phyloP scores from a whole-genome alignment of 2,113 vertebrate species.

The Progne subis region DNA sequence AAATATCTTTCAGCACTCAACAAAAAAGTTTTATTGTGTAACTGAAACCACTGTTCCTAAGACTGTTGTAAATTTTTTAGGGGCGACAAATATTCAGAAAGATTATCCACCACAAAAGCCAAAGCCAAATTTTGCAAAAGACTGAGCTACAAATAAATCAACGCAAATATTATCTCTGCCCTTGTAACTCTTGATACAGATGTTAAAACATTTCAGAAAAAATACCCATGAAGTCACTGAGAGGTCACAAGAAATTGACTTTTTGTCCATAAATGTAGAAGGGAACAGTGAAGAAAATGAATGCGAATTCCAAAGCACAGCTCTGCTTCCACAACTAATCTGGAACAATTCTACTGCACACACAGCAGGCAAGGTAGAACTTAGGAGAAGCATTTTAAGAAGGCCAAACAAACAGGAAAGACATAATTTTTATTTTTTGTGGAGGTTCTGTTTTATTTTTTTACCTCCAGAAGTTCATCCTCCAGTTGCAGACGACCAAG shows the following conservation, averaged over 20 bases:
- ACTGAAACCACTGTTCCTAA: neutral
- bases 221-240: neutral
- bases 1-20: neutral
- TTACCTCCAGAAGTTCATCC: constrained; percentile 95
- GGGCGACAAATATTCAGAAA: constrained; percentile 22
- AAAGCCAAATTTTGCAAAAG: neutral
- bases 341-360: neutral
- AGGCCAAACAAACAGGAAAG: neutral
- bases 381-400: neutral
- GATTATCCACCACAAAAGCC: neutral
- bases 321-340: neutral
- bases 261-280: neutral
- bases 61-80: neutral
- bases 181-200: neutral
- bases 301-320: neutral
- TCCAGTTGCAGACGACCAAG: constrained; percentile 85
- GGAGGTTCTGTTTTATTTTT: neutral
- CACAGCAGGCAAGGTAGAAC: neutral
- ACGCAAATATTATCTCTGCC: neutral
- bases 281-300: neutral
- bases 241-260: neutral
- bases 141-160: neutral
- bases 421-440: neutral
- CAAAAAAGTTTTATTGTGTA: neutral
- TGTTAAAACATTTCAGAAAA: neutral